Evolutionary conservation across 2,888 invertebrate species (phyloP).

Genomic region (Linnaemya tessellans): DNA sequence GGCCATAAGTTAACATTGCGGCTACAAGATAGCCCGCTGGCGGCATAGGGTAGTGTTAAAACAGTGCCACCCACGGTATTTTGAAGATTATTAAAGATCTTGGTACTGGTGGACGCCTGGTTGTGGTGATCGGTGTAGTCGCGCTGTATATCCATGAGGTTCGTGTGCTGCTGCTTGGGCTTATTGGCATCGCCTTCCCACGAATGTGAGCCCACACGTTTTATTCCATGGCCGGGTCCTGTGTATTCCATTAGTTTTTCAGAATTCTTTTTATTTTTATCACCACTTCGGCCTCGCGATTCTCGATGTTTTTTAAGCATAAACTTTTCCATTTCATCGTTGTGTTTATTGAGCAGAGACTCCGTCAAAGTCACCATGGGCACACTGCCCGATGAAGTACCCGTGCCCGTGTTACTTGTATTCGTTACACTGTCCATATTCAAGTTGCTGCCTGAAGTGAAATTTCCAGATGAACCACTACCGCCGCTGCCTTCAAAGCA

Average conservation of each 20-base stretch:
- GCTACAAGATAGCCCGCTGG: constrained; percentile 72
- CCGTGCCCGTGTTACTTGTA: constrained; percentile 84
- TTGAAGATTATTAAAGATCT: constrained; percentile 73
- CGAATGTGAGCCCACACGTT: constrained; percentile 86
- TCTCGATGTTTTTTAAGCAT: constrained; percentile 89
- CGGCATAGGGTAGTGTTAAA: constrained; percentile 68
- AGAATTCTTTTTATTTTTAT: constrained; percentile 81
- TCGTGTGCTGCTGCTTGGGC: constrained; percentile 84
- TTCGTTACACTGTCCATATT: constrained; percentile 85
- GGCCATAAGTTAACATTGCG: constrained; percentile 85
- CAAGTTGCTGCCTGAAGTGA: constrained; percentile 85
- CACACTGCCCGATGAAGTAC: constrained; percentile 82
- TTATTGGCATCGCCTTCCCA: constrained; percentile 86
- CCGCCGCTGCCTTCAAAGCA: constrained; percentile 85
- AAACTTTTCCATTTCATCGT: constrained; percentile 91
- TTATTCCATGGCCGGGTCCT: constrained; percentile 85
- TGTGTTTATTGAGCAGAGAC: constrained; percentile 88
- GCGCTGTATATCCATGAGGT: constrained; percentile 73
- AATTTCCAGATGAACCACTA: constrained; percentile 86
- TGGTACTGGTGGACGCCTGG: constrained; percentile 63
- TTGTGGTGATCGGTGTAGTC: constrained; percentile 72
- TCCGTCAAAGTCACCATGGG: constrained; percentile 86
- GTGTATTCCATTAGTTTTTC: constrained; percentile 80
- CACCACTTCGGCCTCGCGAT: constrained; percentile 84
- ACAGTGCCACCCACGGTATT: constrained; percentile 60